phyloP scores from a whole-genome alignment of 2,888 invertebrate species.

The Megamerina dolium region DNA sequence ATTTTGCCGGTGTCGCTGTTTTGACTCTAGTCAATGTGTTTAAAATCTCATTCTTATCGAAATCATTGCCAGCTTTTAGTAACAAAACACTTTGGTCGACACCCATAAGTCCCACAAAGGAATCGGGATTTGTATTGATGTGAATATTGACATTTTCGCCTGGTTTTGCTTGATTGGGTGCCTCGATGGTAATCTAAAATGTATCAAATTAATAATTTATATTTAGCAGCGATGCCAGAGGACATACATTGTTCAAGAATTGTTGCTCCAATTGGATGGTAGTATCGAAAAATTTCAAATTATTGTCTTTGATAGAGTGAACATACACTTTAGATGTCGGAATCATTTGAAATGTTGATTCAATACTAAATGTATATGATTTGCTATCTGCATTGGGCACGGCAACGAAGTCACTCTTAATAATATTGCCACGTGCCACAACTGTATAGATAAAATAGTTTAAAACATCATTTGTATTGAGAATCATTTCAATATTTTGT shows the following conservation, averaged over 20 bases:
- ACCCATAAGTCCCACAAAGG: slow-evolving; percentile 80
- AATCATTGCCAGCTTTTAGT: slow-evolving; percentile 60
- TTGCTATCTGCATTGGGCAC: slow-evolving; percentile 50
- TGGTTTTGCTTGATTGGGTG: slow-evolving; percentile 65
- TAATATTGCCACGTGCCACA: slow-evolving; percentile 79
- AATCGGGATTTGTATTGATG: slow-evolving; percentile 76
- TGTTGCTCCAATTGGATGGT: slow-evolving; percentile 71
- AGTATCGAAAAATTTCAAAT: slow-evolving; percentile 78
- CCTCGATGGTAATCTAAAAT: slow-evolving; percentile 60
- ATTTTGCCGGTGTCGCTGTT: no score
- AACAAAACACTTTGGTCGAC: slow-evolving; percentile 78
- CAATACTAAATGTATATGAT: slow-evolving; percentile 60
- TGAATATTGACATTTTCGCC: slow-evolving; percentile 71
- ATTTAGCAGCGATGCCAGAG: no score
- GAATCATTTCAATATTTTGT: no score
- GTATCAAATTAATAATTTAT: no score
- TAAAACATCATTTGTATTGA: no score
- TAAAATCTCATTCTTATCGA: slow-evolving; percentile 54
- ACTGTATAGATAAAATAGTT: slow-evolving; percentile 72
- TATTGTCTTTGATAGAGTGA: slow-evolving; percentile 67
- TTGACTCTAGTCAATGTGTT: slow-evolving; percentile 59
- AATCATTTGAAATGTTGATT: slow-evolving; percentile 73
- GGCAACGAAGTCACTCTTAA: slow-evolving; percentile 66
- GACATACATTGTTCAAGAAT: slow-evolving; percentile 71
- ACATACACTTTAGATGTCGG: slow-evolving; percentile 81